Evolutionary conservation across 2,888 invertebrate genomes (phyloP), one percentile per base, ranked within the genome.

Genomic region (Sipunculus nudus): DNA sequence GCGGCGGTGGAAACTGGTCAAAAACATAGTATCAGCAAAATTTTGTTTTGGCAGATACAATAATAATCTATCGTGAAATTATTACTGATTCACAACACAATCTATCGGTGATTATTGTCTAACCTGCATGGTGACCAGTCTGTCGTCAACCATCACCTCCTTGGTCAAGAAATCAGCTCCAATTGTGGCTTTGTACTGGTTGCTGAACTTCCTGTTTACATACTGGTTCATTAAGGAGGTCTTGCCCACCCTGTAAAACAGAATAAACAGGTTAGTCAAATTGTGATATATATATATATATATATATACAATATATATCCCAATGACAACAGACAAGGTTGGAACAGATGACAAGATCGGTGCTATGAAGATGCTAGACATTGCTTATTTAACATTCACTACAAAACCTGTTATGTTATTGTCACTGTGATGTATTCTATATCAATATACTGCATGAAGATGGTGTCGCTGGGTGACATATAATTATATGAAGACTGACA

Each of bases 141-240:
- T 90, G 86, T 98, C 97, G 84, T 99, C 98, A n/a, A 99, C 96
- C 81, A 85, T 85, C 16, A 88, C 86, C 87, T 99, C 99, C 87
- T 99, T 99, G 77, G 98, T 99, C 78, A 99, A 89, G 86, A 99
- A 99, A 88, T 99, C 99, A 71, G 99, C 99, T 70, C 99, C 99
- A 86, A 99, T 99, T 71, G 99, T 99, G 66, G 99, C 98, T 87
- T 99, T 99, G 87, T 99, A 99, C 87, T 99, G 98, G 87, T 97
- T 99, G 80, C 96, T 96, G 87, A 99, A 99, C 86, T 98, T 95
- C 85, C 96, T 96, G 87, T 96, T 99, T 75, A 99, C 98, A 89
- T 98, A 99, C 86, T 98, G 98, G 87, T 99, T 99, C 99, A 99
- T 99, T 56, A 99, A 87, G 28, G 98, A 99, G 45, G 99, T 99